Base-by-base conservation (phyloP, 2,888 invertebrate genomes). In the Aphodius sticticus region DNA sequence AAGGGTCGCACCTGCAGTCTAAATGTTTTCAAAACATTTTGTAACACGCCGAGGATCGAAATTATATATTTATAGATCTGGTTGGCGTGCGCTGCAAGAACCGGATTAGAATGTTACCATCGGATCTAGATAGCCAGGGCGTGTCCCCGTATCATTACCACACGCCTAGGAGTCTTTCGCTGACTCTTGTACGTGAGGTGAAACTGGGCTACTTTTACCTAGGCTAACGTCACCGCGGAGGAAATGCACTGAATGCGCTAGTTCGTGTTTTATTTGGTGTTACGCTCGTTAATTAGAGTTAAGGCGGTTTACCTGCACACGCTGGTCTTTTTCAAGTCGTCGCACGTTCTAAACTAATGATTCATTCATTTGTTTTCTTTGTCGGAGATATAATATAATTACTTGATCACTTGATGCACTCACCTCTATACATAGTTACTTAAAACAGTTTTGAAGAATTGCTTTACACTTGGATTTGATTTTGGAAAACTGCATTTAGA, bases 181-280 rank as follows among this genome's bases (percentile, higher is more conserved):
- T 81, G 76, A 77, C 74, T 80, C 76, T 77, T 37, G 77, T 76
- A 78, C 74, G 74, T 75, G 53, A 53, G 81, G 81, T 80, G 82
- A 82, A 83, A 83, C 83, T 82, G 80, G 71, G 79, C 82, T 82
- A 83, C 83, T 83, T 83, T 83, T 83, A 83, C 83, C 78, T 80
- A 37, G 72, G 26, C 12, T 53, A 53, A 53, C 53, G 37, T 35
- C 76, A 75, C 38, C 16, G 53, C 74, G 74, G 79, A 78, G 77
- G 77, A 77, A 72, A 70, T 75, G 78, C 78, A 78, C 53, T 76
- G 69, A 53, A 71, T 16, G 69, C 69, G 35, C 16, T 26, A 76
- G 37, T 69, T 70, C 38, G 69, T 16, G 14, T 53, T 53, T 53
- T 53, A 53, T 53, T 53, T 53, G 53, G 53, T 53, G 53, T 53